Evolutionary conservation across 2,113 vertebrate species (phyloP).

Genomic region (Okapia johnstoni): DNA sequence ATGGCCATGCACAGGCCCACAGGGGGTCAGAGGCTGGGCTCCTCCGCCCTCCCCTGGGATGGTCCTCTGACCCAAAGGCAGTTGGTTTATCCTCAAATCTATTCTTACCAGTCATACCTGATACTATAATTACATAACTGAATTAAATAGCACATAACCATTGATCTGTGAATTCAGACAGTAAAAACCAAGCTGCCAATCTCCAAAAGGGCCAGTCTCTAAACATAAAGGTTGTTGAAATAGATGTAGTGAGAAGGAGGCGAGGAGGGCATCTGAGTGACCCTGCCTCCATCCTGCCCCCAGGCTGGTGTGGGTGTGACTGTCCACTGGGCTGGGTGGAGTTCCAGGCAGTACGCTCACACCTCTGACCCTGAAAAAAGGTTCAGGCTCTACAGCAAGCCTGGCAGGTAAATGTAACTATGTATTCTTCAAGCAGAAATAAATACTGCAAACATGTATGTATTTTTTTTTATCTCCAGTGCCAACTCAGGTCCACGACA

Average conservation of each 20-base stretch:
- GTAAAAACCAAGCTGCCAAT: background rate
- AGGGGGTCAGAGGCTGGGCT: too few relatives aligned
- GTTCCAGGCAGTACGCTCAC: background rate
- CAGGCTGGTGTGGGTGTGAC: background rate
- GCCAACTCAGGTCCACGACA: background rate
- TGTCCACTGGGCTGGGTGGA: background rate
- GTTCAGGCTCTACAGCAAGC: background rate
- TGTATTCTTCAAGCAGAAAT: background rate
- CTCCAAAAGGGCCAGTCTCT: background rate
- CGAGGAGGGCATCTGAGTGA: background rate
- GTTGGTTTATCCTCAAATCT: background rate
- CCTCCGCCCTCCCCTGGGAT: background rate
- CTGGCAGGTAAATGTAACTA: background rate
- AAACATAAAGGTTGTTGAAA: background rate
- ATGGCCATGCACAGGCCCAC: background rate
- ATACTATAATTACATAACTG: background rate
- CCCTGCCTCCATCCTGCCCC: background rate
- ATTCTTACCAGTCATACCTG: background rate
- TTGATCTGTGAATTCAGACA: background rate
- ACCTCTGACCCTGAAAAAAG: fast-evolving
- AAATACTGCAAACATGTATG: background rate
- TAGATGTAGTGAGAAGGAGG: background rate
- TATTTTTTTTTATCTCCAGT: background rate
- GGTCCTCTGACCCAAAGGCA: background rate
- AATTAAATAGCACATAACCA: background rate